Percentiles rank a stretch among this genome's conserved stretches.
These are phyloP conservation scores for Yponomeuta malinellus DNA, from an alignment of 2,888 invertebrate species.

Conservation along the genomic window DNA sequence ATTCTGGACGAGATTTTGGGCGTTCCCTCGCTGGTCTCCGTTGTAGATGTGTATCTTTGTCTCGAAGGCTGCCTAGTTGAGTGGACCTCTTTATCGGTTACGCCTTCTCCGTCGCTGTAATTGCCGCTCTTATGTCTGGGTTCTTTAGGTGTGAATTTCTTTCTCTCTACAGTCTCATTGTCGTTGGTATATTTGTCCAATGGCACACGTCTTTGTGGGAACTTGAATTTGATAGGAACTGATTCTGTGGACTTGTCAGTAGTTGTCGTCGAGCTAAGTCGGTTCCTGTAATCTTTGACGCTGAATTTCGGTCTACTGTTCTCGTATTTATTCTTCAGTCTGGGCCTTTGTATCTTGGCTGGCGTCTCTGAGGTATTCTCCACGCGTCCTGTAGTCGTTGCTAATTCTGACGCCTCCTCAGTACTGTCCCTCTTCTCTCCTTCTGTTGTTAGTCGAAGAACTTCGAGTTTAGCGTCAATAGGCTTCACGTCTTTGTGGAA, in stretches of 20 bases:
- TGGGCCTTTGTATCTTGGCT: conserved; percentile 46
- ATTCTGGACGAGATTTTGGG: conserved; percentile 60
- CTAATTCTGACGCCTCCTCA: conserved; percentile 34
- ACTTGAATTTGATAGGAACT: conserved; percentile 54
- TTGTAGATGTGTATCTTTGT: conserved; percentile 45
- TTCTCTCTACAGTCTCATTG: conserved; percentile 61
- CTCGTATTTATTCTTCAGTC: conserved; percentile 71
- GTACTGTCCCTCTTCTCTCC: conserved; percentile 34
- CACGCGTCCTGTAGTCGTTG: conserved; percentile 41
- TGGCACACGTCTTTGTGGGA: conserved; percentile 66
- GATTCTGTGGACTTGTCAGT: conserved; percentile 44
- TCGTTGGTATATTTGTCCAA: conserved; percentile 46
- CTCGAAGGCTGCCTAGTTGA: conserved; percentile 42
- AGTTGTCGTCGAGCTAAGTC: conserved; percentile 75
- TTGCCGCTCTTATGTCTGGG: conserved; percentile 49
- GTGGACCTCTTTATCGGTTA: conserved; percentile 44
- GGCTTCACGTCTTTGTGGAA: conserved; percentile 66
- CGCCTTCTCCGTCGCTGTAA: conserved; percentile 46
- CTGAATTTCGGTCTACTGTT: conserved; percentile 83
- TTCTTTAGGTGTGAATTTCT: conserved; percentile 70
- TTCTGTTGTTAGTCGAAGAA: conserved; percentile 27
- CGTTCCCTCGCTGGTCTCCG: conserved; percentile 45
- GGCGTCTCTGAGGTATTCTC: conserved; percentile 43
- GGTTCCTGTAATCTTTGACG: conserved; percentile 83
- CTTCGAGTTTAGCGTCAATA: conserved; percentile 56